Percentiles rank a stretch among this genome's conserved stretches.
phyloP scores from a whole-genome alignment of 2,797 vertebrate species.

The Brachyrhaphis roseni region DNA sequence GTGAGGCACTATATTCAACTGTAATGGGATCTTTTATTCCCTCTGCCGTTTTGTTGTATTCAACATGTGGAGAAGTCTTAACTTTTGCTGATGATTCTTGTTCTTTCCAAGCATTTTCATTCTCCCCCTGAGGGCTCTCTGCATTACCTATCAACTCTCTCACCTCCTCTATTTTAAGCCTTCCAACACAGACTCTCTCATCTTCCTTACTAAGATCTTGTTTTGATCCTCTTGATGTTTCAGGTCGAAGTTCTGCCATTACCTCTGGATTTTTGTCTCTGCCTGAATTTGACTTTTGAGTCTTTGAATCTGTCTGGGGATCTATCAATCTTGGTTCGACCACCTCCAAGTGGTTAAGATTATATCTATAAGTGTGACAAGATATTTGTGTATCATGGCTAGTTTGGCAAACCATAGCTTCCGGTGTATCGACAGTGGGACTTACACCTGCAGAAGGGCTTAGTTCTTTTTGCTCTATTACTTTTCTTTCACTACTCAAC shows the following conservation, averaged over 20 bases:
- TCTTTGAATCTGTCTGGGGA: constrained; percentile 23
- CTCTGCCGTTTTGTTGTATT: constrained; percentile 52
- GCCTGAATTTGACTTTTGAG: constrained; percentile 29
- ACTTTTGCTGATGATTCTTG: constrained; percentile 61
- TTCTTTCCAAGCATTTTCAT: constrained; percentile 49
- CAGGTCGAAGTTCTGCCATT: constrained; percentile 29
- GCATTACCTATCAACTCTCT: constrained; percentile 53
- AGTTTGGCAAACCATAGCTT: constrained; percentile 13
- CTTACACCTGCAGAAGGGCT: constrained; percentile 19
- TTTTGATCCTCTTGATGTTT: constrained; percentile 46
- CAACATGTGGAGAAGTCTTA: constrained; percentile 53
- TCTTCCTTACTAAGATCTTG: constrained; percentile 57
- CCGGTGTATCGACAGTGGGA: constrained; percentile 18
- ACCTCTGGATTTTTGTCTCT: constrained; percentile 17
- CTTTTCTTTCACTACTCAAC: constrained; percentile 17
- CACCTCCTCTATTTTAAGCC: constrained; percentile 56
- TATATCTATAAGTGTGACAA: constrained; percentile 28
- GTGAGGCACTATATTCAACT: constrained; percentile 25
- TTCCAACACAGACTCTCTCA: constrained; percentile 45
- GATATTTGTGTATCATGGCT: constrained; percentile 18
- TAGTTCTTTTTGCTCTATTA: constrained; percentile 24
- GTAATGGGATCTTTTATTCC: constrained; percentile 60
- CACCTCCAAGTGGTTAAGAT: constrained; percentile 6
- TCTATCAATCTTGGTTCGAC: constrained; percentile 30
- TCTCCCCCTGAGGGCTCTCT: constrained; percentile 49